Base-by-base conservation (phyloP, 2,888 invertebrate genomes). In the Baronia brevicornis region DNA sequence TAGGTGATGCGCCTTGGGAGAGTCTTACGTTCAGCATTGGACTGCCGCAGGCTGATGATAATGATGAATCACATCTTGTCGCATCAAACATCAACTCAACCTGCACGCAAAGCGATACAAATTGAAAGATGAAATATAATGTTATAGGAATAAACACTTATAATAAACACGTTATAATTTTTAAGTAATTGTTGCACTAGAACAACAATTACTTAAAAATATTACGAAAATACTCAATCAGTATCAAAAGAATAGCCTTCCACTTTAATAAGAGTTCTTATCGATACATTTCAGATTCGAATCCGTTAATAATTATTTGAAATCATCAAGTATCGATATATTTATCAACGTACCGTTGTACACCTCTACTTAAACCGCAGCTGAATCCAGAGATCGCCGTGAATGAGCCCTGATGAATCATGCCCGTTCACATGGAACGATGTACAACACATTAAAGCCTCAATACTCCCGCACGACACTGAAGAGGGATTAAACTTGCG, bases 341-440 rank as follows among this genome's bases (percentile, higher is more conserved):
- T 7, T 11, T 5, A 14, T 9, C 10, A 23, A 9, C 15, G 11
- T 13, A n/a, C 11, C 7, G 5, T n/a, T 30, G 19, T 28, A 38
- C 70, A 51, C 48, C 71, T 38, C 72, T 72, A 71, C 29, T 14
- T 58, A 66, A 70, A 68, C 68, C 69, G 51, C 63, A 52, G 40
- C 52, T 62, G 60, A 64, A 70, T 71, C 74, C 65, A 60, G 62
- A 58, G 71, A 70, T 71, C 69, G 62, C 50, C 46, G 66, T 82
- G 77, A 82, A 82, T 77, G 72, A 73, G 60, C 51, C 48, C 64
- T 78, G 82, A 82, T 80, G 82, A 80, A 75, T 77, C 72, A 72
- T 66, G 69, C 62, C 51, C 70, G 55, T 60, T 70, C 72, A 67
- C 54, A 53, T 53, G 72, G 64, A 79, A 75, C 61, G 65, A 62